phyloP scores from a whole-genome alignment of 2,113 vertebrate species.

The Australoheros scitulus region DNA sequence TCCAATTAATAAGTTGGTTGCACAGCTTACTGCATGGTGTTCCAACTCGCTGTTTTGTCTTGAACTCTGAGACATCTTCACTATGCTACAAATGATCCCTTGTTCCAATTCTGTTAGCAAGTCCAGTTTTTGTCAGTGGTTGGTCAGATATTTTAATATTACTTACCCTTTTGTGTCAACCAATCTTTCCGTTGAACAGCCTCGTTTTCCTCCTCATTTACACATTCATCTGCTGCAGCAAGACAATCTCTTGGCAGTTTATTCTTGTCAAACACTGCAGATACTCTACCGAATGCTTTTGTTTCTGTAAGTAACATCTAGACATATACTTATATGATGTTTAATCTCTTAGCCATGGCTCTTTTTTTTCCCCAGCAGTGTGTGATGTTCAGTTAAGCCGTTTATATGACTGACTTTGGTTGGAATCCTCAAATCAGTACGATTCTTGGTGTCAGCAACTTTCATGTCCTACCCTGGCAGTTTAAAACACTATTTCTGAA shows the following conservation, averaged over 20 bases:
- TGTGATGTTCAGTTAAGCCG: neutral
- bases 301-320: neutral
- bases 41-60: neutral
- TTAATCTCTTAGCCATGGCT: neutral
- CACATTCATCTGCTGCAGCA: neutral
- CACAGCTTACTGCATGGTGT: neutral
- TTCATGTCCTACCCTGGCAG: slow-evolving; percentile 10
- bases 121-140: neutral
- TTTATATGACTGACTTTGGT: slow-evolving; percentile 7
- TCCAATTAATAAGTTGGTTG: neutral
- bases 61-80: neutral
- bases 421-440: neutral
- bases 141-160: neutral
- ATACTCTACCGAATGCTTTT: neutral
- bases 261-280: neutral
- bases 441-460: slow-evolving; percentile 11
- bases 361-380: neutral
- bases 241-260: neutral
- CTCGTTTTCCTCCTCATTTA: neutral
- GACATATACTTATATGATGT: neutral
- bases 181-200: neutral
- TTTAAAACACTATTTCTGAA: slow-evolving; percentile 13
- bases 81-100: neutral
- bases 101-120: neutral
- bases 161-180: neutral